Evolutionary conservation across 1,140 invertebrate genomes (phyloP), one percentile per base, ranked within the genome.

Genomic region (Goniozus legneri): DNA sequence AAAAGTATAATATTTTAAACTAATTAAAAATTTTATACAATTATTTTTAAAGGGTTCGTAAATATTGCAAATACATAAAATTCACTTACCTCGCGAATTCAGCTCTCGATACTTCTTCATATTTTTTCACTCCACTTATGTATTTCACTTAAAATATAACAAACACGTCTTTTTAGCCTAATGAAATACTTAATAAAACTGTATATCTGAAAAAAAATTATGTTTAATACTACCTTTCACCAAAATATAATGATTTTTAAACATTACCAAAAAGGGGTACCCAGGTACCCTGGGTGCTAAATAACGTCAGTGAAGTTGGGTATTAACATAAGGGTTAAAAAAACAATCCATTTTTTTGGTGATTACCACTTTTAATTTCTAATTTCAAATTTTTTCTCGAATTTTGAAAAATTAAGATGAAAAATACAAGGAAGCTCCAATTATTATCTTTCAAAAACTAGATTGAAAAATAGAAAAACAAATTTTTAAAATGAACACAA

Each of bases 251-350:
- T 15, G 30, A 31, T 3, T 10, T 12, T 43, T 15, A 15, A 13
- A 24, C 18, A 19, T 15, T 20, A 20, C 13, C 20, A 19, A 42
- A 14, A n/a, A n/a, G n/a, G n/a, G n/a, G n/a, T n/a, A n/a, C n/a
- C n/a, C n/a, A n/a, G n/a, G n/a, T n/a, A n/a, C n/a, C n/a, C 24
- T 15, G 40, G 27, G n/a, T 31, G 40, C 40, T 30, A 31, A 32
- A 43, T 15, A 13, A 18, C 27, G 40, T 31, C 22, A 30, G 30
- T 43, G 32, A 43, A 43, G 30, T 30, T 16, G 40, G 4, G n/a
- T 32, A 32, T 19, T 30, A 18, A 43, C 22, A 31, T 20, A 43
- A 32, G 3, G 40, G 30, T 44, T 36, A 20, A 39, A 12, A 39
- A 39, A 16, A 27, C 24, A 12, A 27, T 27, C 6, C 6, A 27